phyloP scores from a whole-genome alignment of 2,888 invertebrate species.

The Allolobophora icterica region DNA sequence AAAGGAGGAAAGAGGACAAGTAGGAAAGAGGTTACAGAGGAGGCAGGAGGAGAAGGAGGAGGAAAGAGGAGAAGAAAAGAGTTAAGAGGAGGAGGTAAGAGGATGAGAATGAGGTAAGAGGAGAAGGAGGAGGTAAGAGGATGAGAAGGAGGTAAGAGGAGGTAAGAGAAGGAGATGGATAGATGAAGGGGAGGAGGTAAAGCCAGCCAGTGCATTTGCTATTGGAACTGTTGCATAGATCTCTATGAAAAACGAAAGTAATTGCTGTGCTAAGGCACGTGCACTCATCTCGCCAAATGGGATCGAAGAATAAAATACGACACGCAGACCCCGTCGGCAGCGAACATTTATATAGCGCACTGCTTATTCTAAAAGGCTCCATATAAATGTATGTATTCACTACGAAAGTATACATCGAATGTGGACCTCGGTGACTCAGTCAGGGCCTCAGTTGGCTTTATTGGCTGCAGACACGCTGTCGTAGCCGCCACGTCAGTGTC shows the following conservation, averaged over 20 bases:
- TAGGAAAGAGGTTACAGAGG: not conserved
- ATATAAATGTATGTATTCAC: not conserved
- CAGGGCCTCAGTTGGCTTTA: too few species aligned
- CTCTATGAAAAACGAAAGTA: not conserved
- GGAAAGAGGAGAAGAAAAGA: not conserved
- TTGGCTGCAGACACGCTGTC: not conserved
- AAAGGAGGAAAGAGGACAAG: not conserved
- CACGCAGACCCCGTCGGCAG: not conserved
- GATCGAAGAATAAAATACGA: not conserved
- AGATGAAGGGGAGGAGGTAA: not conserved
- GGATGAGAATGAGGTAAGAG: not conserved
- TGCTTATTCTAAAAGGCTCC: not conserved
- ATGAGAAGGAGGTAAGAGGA: not conserved
- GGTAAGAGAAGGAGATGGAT: too few species aligned
- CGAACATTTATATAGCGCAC: not conserved
- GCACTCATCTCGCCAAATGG: not conserved
- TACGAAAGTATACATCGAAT: not conserved
- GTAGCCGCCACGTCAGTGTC: not conserved
- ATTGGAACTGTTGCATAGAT: not conserved
- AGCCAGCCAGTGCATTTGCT: not conserved
- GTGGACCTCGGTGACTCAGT: not conserved
- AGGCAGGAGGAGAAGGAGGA: not conserved
- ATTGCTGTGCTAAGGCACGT: not conserved
- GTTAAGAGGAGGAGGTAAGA: not conserved
- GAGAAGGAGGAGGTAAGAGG: not conserved